Conservation (phyloP, 2,113 vertebrate species). For the Eclectus roratus region DNA sequence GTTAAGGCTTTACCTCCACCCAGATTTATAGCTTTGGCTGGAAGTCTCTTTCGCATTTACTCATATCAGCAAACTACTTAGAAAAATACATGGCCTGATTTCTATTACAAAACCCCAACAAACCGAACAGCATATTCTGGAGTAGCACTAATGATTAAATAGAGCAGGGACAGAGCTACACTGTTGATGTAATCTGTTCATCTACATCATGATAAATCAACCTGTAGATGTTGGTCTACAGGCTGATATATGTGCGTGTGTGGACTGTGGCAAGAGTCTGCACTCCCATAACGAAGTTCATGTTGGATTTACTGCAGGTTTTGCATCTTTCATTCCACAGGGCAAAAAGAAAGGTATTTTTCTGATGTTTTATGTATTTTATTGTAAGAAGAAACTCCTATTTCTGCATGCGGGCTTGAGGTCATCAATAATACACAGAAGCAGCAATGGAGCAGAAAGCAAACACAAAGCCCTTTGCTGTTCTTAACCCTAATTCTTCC, state of each 20-base stretch:
- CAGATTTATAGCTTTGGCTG: not conserved
- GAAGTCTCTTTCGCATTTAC: not conserved
- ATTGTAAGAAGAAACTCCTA: not conserved
- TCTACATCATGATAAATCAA: not conserved
- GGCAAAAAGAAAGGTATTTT: not conserved
- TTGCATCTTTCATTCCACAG: not conserved
- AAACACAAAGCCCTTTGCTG: not conserved
- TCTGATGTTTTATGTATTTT: not conserved
- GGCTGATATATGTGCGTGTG: not conserved
- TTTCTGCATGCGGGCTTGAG: not conserved
- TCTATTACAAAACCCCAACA: not conserved
- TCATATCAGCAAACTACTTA: not conserved
- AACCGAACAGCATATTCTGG: not conserved
- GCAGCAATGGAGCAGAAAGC: not conserved
- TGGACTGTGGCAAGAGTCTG: not conserved
- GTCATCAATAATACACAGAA: not conserved
- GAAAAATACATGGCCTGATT: not conserved
- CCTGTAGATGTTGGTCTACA: not conserved
- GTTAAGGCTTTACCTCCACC: not conserved
- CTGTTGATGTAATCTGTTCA: not conserved
- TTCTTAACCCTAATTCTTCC: not conserved
- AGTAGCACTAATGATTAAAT: not conserved
- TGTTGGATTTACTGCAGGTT: not conserved
- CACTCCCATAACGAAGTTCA: not conserved
- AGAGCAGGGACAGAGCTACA: not conserved